Evolutionary conservation across 2,888 invertebrate species (phyloP), one percentile per base, ranked within the genome.

Genomic region (Agrotis puta): DNA sequence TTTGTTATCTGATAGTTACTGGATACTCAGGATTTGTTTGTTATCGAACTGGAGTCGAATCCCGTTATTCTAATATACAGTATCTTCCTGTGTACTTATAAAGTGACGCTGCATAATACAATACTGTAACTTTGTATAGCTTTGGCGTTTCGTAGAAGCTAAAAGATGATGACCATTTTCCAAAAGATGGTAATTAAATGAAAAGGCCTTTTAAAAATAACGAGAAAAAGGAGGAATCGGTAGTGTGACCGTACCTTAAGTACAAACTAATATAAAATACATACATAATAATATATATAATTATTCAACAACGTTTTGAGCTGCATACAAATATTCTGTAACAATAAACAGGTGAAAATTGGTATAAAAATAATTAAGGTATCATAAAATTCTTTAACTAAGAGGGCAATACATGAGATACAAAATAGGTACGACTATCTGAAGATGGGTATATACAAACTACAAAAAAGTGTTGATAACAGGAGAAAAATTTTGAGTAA

Each of bases 351-450:
- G 72, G 73, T 70, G 66, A 74, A 85, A 71, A 70, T 51, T 54
- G 50, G 57, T 81, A 85, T 51, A 77, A 85, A 85, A 84, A 84
- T 85, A 71, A 83, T 66, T 33, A 71, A 57, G 63, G 73, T 64
- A 64, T 74, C n/a, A 59, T 61, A 56, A 39, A 56, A 48, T 64
- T 67, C 22, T 47, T 65, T 65, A 74, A 71, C 64, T 45, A 65
- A 81, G 39, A 39, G 33, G 51, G 20, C 58, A 68, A 69, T 72
- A 82, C 56, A 82, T 65, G 69, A 53, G 63, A 62, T 80, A 84
- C 68, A 82, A 83, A 82, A 83, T 84, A 75, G 73, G 64, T 72
- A 77, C 18, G 43, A 66, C n/a, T 72, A 66, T 67, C 22, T 75
- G 57, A 67, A 18, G 58, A 11, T 74, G 67, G 45, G 47, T 68